A percentile compares a stretch with the other conserved stretches of the same genome.
These are phyloP conservation scores for Echinops telfairi DNA, from an alignment of 2,113 vertebrate genomes.

Conservation along the genomic window DNA sequence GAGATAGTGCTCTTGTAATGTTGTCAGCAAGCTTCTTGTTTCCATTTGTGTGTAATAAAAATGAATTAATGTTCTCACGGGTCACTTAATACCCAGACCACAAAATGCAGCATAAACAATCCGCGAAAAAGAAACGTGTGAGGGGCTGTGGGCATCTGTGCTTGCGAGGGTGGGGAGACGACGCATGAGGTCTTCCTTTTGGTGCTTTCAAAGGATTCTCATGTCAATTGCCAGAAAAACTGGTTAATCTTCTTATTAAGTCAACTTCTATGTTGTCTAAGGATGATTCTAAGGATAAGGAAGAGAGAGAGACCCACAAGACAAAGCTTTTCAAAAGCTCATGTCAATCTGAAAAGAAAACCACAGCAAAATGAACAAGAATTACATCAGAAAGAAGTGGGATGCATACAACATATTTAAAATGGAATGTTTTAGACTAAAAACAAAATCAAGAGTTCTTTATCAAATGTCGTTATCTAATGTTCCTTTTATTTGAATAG, in stretches of 20 bases:
- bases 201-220: conserved; percentile 36
- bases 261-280: background rate
- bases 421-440: conserved; percentile 18
- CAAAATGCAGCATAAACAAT: background rate
- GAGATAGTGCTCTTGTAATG: background rate
- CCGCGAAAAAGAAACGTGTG: background rate
- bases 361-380: background rate
- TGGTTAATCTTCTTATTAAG: background rate
- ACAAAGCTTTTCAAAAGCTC: background rate
- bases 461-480: background rate
- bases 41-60: conserved; percentile 6
- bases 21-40: background rate
- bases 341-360: background rate
- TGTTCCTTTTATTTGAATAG: conserved; percentile 26
- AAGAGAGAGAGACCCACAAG: background rate
- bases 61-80: background rate
- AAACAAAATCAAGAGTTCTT: background rate
- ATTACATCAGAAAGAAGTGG: background rate
- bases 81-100: conserved; percentile 12
- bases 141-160: background rate
- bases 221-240: background rate
- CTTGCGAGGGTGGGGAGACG: background rate
- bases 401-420: background rate
- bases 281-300: background rate
- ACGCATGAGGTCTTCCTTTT: background rate